Evolutionary conservation across 1,140 invertebrate genomes (phyloP), one percentile per base, ranked within the genome.

Genomic region (Tetraneura akinire): DNA sequence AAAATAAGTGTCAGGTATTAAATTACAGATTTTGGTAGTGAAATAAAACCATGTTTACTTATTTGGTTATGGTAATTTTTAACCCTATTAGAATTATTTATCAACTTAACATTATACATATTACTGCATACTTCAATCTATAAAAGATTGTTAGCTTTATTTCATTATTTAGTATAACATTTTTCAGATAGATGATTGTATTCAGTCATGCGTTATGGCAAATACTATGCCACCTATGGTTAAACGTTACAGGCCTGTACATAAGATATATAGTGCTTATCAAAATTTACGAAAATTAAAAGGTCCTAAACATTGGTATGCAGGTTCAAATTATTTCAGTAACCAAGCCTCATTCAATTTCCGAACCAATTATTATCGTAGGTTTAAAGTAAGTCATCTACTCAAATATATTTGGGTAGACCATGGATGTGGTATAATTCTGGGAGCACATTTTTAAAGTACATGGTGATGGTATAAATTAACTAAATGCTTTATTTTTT

Each of bases 181-280:
- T 51, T 76, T 80, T 53, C 74, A 71, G 23, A 81, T 81, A 23
- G 47, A 62, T 49, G 82, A 82, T 60, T 82, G 81, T 71, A 81
- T 80, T 66, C 81, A 82, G 62, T 81, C 57, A 57, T 62, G 49
- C 45, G 37, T 80, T 82, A 26, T 73, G 37, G 53, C 55, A 45
- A 70, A 71, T 71, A 47, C 26, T 49, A 80, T 80, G 32, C 64
- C 62, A 9, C 49, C 49, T 45, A 42, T 81, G 78, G 51, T 71
- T 80, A 71, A 21, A 21, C 62, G 80, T 68, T 68, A 80, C 47
- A 57, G 55, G 26, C 51, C 76, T 23, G 73, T 68, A 14, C 73
- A 42, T 60, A 57, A 60, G 26, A 55, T 64, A 21, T 81, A 62
- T 57, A 60, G 37, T 70, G 68, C 66, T 74, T 81, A 70, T 81